Conservation (phyloP, 1,140 invertebrate species). For the Leucophenga varia region DNA sequence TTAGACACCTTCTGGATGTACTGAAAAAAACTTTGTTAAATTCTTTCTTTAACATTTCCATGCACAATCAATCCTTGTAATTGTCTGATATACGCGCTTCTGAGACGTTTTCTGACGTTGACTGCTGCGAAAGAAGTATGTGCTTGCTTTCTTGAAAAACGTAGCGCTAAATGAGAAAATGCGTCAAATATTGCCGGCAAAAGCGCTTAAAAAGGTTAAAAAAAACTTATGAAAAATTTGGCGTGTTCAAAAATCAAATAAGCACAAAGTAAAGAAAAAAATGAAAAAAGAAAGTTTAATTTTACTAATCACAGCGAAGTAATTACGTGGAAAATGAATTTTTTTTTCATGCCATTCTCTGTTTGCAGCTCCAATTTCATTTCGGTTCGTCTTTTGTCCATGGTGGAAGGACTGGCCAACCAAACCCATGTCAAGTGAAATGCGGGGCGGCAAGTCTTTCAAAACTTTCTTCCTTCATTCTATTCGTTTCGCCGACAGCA, state of each 20-base stretch:
- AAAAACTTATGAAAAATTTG: constrained; percentile 26
- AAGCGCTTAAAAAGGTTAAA: constrained; percentile 9
- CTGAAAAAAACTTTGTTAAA: constrained; percentile 20
- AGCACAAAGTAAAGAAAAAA: constrained; percentile 29
- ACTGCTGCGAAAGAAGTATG: constrained; percentile 12
- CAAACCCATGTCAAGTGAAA: too few relatives aligned
- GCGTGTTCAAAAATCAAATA: constrained; percentile 35
- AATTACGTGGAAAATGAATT: constrained; percentile 57
- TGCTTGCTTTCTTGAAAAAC: constrained; percentile 36
- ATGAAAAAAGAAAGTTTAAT: constrained; percentile 48
- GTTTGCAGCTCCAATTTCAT: too few relatives aligned
- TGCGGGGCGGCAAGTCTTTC: too few relatives aligned
- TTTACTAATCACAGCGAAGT: constrained; percentile 57
- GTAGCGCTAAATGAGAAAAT: constrained; percentile 55
- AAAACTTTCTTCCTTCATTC: background rate
- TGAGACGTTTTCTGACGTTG: too few relatives aligned
- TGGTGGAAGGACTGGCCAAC: too few relatives aligned
- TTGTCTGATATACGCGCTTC: constrained; percentile 51
- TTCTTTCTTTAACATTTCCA: constrained; percentile 47
- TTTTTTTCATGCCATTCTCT: too few relatives aligned
- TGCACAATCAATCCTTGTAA: constrained; percentile 57
- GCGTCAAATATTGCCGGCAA: constrained; percentile 20
- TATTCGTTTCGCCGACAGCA: too few relatives aligned
- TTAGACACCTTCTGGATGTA: constrained; percentile 51
- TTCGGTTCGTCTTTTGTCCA: too few relatives aligned